Evolutionary conservation across 2,113 vertebrate species (phyloP), one percentile per base, ranked within the genome.

Genomic region (Phocoena sinus): DNA sequence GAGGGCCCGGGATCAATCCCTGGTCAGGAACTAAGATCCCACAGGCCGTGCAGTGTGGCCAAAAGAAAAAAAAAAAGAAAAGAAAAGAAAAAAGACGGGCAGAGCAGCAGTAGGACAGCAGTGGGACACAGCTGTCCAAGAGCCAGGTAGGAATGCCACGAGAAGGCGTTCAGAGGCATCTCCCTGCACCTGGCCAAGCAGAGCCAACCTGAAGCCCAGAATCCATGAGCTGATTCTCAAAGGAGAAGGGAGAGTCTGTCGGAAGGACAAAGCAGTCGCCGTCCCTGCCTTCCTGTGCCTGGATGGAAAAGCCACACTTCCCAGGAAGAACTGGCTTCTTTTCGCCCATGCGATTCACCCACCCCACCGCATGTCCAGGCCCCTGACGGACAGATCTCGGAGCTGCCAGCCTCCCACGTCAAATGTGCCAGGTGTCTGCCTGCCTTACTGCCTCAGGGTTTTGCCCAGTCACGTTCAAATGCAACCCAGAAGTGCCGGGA

Each of bases 301-400:
- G 3, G 14, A 53, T 20, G 9, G 14, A 58, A 62, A 93, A 21
- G 47, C 13, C 28, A 1, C 3, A 7, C 12, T 60, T 88, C 14
- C 77, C 28, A 38, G 68, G 60, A 81, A 62, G 33, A 73, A 14
- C 60, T 26, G 56, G 21, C 13, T 70, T 28, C 23, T 13, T 25
- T 7, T 31, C 67, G 21, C 18, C 9, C 15, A 63, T 70, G 20
- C 23, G 28, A 56, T n/a, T 0, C 25, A 74, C 18, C 21, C 31
- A 31, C 12, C 28, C 1, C 9, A 2, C 33, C 15, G 36, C 26
- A 82, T n/a, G 58, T 3, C n/a, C 23, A 1, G 5, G n/a, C 13
- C 15, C 38, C 14, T 1, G 68, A 92, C 0, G 5, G 65, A 41
- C 44, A 58, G 13, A 6, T 65, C 53, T 60, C 62, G 14, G 71